phyloP scores from a whole-genome alignment of 2,797 vertebrate genomes.

The Pipistrellus pygmaeus region DNA sequence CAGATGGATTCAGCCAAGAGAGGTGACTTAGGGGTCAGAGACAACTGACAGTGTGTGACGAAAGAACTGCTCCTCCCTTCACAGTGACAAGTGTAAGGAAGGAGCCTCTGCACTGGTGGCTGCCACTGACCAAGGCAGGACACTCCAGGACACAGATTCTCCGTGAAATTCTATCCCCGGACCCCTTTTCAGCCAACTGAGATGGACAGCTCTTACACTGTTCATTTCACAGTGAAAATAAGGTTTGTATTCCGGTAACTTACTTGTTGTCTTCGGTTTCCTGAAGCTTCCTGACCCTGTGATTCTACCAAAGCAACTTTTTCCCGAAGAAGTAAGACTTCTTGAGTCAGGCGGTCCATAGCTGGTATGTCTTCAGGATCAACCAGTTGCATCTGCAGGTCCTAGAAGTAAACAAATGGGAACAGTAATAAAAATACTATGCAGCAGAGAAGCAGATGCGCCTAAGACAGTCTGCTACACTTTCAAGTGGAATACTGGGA shows the following conservation, averaged over 20 bases:
- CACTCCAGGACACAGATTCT: not conserved
- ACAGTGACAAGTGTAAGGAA: not conserved
- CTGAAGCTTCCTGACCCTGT: slow-evolving; percentile 81
- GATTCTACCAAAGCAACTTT: slow-evolving; percentile 86
- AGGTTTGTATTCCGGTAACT: not conserved
- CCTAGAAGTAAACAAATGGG: slow-evolving; percentile 85
- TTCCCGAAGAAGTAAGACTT: slow-evolving; percentile 92
- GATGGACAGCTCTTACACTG: not conserved
- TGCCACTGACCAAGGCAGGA: not conserved
- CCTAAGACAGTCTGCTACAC: not conserved
- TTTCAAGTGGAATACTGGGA: not conserved
- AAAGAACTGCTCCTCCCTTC: not conserved
- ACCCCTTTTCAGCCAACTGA: not conserved
- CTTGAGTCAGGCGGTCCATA: slow-evolving; percentile 91
- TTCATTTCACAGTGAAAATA: not conserved
- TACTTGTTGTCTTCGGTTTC: slow-evolving; percentile 91
- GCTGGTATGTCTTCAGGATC: slow-evolving; percentile 92
- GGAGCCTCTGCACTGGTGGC: not conserved
- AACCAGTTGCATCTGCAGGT: slow-evolving; percentile 93
- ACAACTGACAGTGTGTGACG: not conserved
- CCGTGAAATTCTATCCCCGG: not conserved
- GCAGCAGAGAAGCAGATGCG: not conserved
- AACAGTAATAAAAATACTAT: not conserved
- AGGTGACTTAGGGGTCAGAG: not conserved
- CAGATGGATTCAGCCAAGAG: not conserved